Percentiles rank a stretch among this genome's conserved stretches.
Evolutionary conservation across 30 jellyfish, hydroid and myxozoan species (phyloP).

Genomic region (Cassiopea andromeda): DNA sequence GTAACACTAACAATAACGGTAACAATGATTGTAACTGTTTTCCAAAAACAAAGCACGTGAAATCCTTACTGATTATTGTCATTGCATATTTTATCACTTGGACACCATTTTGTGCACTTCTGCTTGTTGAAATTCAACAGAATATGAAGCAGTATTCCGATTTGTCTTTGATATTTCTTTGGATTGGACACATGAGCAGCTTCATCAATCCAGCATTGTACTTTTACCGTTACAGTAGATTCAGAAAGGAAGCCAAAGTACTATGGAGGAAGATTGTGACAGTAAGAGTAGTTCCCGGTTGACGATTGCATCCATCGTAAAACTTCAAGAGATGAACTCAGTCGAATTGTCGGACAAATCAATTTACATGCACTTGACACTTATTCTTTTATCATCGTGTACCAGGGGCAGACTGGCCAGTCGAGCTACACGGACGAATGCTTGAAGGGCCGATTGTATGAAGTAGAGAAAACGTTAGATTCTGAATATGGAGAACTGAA

Average conservation of each 20-base stretch:
- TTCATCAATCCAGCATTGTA: constrained; percentile 39
- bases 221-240: constrained; percentile 36
- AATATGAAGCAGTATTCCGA: constrained; percentile 12
- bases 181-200: constrained; percentile 68
- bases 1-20: too few species aligned
- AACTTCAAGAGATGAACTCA: too few species aligned
- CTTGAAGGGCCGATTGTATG: too few species aligned
- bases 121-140: constrained; percentile 37
- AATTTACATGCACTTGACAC: too few species aligned
- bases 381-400: too few species aligned
- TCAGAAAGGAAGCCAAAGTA: constrained; percentile 27
- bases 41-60: constrained; percentile 41
- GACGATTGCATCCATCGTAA: background rate
- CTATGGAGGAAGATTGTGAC: background rate
- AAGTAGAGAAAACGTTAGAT: too few species aligned
- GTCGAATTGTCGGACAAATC: too few species aligned
- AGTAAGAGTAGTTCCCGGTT: background rate
- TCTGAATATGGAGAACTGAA: too few species aligned
- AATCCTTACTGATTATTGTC: constrained; percentile 44
- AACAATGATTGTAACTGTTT: constrained; percentile 48
- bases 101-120: constrained; percentile 60
- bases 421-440: too few species aligned
- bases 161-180: constrained; percentile 36
- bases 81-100: constrained; percentile 47
- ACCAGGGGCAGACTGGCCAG: too few species aligned